These are phyloP conservation scores for Drosophila leonis DNA, from an alignment of 2,888 invertebrate genomes.

Conservation along the genomic window DNA sequence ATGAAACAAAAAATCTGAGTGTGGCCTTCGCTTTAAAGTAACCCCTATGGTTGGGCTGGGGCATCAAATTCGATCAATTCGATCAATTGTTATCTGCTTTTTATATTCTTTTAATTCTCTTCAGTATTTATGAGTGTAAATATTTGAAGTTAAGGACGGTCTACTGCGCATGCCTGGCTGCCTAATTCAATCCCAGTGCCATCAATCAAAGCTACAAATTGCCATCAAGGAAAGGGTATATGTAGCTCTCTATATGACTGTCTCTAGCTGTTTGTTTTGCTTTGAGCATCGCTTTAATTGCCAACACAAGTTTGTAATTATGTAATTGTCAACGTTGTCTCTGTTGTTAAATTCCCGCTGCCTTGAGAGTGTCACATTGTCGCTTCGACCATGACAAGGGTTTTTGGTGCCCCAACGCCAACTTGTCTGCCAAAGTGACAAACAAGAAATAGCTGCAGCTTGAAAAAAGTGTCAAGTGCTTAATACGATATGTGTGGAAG, in stretches of 20 bases:
- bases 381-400: slow-evolving; percentile 60
- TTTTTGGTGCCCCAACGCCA: slow-evolving; percentile 13
- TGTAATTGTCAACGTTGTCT: slow-evolving; percentile 66
- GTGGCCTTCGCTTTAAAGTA: slow-evolving; percentile 54
- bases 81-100: slow-evolving; percentile 60
- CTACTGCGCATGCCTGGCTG: slow-evolving; percentile 5
- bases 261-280: slow-evolving; percentile 5
- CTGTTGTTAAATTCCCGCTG: slow-evolving; percentile 30
- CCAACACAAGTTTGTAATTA: slow-evolving; percentile 73
- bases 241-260: slow-evolving; percentile 1
- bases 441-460: slow-evolving; percentile 35
- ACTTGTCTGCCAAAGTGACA: slow-evolving; percentile 35
- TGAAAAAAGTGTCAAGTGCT: background rate
- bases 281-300: slow-evolving; percentile 69
- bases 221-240: slow-evolving; percentile 39
- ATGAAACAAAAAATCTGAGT: slow-evolving; percentile 69
- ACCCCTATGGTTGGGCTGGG: slow-evolving; percentile 37
- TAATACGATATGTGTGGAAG: background rate
- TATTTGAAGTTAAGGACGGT: slow-evolving; percentile 62
- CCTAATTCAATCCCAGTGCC: slow-evolving; percentile 53
- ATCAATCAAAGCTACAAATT: slow-evolving; percentile 70
- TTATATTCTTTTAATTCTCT: slow-evolving; percentile 26
- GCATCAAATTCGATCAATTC: slow-evolving; percentile 38
- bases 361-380: slow-evolving; percentile 39
- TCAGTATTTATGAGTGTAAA: slow-evolving; percentile 75